Conservation (phyloP, 2,113 vertebrate species). For the Pteruthius melanotis region DNA sequence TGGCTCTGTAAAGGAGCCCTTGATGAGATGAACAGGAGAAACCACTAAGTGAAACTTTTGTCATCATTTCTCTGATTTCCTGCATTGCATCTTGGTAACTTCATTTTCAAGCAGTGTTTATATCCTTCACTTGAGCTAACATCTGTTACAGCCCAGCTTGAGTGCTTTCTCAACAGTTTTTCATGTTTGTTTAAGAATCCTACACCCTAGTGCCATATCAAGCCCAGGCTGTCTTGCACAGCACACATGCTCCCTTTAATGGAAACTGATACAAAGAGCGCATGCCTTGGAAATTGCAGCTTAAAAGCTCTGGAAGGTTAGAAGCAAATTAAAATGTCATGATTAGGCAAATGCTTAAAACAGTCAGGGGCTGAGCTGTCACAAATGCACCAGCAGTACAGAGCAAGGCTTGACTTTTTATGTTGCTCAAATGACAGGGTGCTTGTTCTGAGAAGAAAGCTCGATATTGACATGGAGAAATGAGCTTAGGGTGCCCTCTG, state of each 20-base stretch:
- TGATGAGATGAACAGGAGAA: background rate
- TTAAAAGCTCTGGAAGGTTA: slow-evolving; percentile 24
- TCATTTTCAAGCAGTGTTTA: background rate
- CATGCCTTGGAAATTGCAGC: slow-evolving; percentile 9
- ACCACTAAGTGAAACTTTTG: background rate
- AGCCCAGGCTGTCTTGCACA: background rate
- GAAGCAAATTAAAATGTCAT: slow-evolving; percentile 35
- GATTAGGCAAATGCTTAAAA: slow-evolving; percentile 15
- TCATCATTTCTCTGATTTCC: background rate
- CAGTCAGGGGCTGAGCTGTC: background rate
- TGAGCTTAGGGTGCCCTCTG: background rate
- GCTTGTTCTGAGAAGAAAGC: background rate
- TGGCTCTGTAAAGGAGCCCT: background rate
- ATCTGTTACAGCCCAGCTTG: background rate
- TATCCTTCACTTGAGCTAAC: background rate
- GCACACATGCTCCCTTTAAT: background rate
- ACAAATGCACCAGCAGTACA: background rate
- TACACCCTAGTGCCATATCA: accelerated
- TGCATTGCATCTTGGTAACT: background rate
- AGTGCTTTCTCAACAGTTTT: background rate
- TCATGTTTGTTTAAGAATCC: background rate
- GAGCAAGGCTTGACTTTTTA: background rate
- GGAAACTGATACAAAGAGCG: background rate
- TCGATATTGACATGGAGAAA: background rate
- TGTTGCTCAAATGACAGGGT: background rate